Conservation (phyloP, 2,797 vertebrate species). For the Notolepis coatsorum region DNA sequence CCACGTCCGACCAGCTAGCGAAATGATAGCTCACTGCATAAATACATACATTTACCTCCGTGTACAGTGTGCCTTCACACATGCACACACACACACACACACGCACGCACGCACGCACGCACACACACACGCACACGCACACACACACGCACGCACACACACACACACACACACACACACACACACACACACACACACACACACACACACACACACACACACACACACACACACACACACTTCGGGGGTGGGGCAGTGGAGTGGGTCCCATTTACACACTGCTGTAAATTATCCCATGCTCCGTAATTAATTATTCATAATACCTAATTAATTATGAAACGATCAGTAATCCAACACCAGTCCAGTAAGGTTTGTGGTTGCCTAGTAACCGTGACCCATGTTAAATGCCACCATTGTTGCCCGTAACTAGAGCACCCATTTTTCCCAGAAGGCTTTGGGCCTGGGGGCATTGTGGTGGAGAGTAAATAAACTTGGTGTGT, state of each 20-base stretch:
- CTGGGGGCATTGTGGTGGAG: slow-evolving; percentile 53
- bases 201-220: slow-evolving; percentile 19
- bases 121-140: neutral
- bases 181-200: slow-evolving; percentile 20
- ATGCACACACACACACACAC: slow-evolving; percentile 12
- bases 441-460: slow-evolving; percentile 56
- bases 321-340: slow-evolving; percentile 83
- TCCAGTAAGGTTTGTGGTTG: slow-evolving; percentile 78
- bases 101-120: slow-evolving; percentile 15
- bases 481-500: slow-evolving; percentile 67
- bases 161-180: slow-evolving; percentile 13
- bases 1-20: slow-evolving; percentile 4
- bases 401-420: slow-evolving; percentile 81
- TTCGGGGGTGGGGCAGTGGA: slow-evolving; percentile 40
- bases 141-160: slow-evolving; percentile 34
- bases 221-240: slow-evolving; percentile 2
- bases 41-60: slow-evolving; percentile 36
- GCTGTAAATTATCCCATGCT: slow-evolving; percentile 82
- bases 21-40: slow-evolving; percentile 41
- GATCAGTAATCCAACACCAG: slow-evolving; percentile 81
- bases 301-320: slow-evolving; percentile 82
- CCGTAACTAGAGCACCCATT: slow-evolving; percentile 70
- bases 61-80: slow-evolving; percentile 17
- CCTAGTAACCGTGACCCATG: slow-evolving; percentile 81
- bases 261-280: slow-evolving; percentile 75